Percentiles rank a stretch among this genome's conserved stretches.
Evolutionary conservation across 2,113 vertebrate species (phyloP).

Genomic region (Aix galericulata): DNA sequence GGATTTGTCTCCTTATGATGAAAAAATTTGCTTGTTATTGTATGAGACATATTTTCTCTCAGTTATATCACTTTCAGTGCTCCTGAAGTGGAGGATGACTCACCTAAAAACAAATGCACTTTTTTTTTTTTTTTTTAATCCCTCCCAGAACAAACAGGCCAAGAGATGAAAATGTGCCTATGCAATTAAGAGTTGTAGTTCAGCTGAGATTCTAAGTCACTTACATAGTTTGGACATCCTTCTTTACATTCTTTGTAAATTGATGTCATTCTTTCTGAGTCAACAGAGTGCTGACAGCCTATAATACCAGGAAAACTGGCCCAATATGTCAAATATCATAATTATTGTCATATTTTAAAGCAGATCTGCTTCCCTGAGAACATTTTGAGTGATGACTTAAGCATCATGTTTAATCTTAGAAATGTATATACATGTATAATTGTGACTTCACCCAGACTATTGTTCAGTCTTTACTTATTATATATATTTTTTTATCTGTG

Average conservation of each 20-base stretch:
- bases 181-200: background rate
- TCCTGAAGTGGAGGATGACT: background rate
- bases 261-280: background rate
- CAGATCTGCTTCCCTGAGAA: background rate
- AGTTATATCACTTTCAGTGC: background rate
- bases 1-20: background rate
- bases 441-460: background rate
- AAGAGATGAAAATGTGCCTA: background rate
- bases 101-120: background rate
- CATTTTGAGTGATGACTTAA: background rate
- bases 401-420: background rate
- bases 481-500: background rate
- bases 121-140: background rate
- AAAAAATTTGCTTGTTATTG: background rate
- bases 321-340: background rate
- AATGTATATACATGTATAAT: background rate
- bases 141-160: background rate
- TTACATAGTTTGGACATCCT: background rate
- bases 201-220: background rate
- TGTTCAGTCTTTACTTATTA: background rate
- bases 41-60: conserved; percentile 5
- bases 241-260: background rate
- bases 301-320: background rate
- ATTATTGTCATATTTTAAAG: background rate
- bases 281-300: background rate